These are phyloP conservation scores for Leptodactylus fuscus DNA, from an alignment of 2,113 vertebrate species.

Conservation along the genomic window DNA sequence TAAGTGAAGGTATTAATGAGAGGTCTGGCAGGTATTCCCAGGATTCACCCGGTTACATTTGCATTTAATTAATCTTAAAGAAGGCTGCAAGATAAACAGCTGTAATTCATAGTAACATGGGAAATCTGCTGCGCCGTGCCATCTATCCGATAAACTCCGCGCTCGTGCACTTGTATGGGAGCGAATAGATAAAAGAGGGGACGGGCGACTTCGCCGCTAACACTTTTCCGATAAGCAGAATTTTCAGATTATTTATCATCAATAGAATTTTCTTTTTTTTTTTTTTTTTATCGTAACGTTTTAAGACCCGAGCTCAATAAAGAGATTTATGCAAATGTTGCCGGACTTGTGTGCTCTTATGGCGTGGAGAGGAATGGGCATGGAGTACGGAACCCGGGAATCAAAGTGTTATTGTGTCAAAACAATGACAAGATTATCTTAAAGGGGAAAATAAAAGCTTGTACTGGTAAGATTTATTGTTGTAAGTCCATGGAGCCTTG, in stretches of 20 bases:
- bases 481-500: too few species aligned
- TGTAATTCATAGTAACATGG: conserved; percentile 81
- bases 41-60: conserved; percentile 82
- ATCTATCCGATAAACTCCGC: conserved; percentile 78
- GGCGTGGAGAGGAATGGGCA: neutral
- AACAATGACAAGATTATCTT: neutral
- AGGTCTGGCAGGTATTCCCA: conserved; percentile 86
- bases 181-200: conserved; percentile 73
- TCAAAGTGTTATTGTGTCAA: neutral
- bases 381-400: neutral
- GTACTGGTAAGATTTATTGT: too few species aligned
- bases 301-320: conserved; percentile 74
- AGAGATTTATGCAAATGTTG: conserved; percentile 73
- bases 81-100: conserved; percentile 89
- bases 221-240: conserved; percentile 75
- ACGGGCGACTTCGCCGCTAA: conserved; percentile 66
- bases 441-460: too few species aligned
- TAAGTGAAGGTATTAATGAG: conserved; percentile 89
- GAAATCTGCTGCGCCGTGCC: conserved; percentile 74
- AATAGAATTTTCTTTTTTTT: neutral
- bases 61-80: conserved; percentile 88
- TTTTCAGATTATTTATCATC: conserved; percentile 63
- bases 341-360: conserved; percentile 59
- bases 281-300: neutral
- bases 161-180: conserved; percentile 74